Conservation (phyloP, 35 echinoderm and acorn worm genomes). For the Acanthaster planci region DNA sequence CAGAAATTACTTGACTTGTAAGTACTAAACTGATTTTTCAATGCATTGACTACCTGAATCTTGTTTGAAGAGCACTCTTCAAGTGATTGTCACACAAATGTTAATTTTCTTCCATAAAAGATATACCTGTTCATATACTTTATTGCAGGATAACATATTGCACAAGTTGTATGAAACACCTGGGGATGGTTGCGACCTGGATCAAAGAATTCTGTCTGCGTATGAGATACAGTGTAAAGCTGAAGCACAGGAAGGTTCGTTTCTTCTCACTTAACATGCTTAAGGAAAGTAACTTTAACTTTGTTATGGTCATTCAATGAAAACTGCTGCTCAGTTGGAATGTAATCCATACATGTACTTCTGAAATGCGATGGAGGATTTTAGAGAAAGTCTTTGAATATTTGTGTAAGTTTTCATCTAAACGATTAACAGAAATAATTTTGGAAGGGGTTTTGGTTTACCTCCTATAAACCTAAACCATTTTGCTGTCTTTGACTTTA, state of each 20-base stretch:
- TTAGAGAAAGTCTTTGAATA: not conserved
- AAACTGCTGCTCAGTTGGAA: not conserved
- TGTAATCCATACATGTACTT: not conserved
- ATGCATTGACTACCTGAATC: not conserved
- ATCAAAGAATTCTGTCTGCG: slow-evolving; percentile 69
- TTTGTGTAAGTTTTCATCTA: not conserved
- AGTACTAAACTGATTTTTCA: not conserved
- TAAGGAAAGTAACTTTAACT: not conserved
- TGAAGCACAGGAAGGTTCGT: slow-evolving; percentile 95
- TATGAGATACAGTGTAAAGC: slow-evolving; percentile 90
- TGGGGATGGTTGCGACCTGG: slow-evolving; percentile 77
- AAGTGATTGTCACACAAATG: not conserved
- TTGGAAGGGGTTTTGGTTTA: no score
- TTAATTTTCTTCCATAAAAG: not conserved
- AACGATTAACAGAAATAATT: not conserved
- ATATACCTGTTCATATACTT: not conserved
- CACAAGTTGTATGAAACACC: slow-evolving; percentile 71
- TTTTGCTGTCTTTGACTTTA: no score
- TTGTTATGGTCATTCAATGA: not conserved
- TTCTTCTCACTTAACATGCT: not conserved
- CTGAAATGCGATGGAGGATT: not conserved
- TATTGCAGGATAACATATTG: slow-evolving; percentile 47
- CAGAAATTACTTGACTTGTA: no score
- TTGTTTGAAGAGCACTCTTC: not conserved
- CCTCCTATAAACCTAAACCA: no score